These are phyloP conservation scores for Ormyrus nitidulus DNA, from an alignment of 2,888 invertebrate species.

Conservation along the genomic window DNA sequence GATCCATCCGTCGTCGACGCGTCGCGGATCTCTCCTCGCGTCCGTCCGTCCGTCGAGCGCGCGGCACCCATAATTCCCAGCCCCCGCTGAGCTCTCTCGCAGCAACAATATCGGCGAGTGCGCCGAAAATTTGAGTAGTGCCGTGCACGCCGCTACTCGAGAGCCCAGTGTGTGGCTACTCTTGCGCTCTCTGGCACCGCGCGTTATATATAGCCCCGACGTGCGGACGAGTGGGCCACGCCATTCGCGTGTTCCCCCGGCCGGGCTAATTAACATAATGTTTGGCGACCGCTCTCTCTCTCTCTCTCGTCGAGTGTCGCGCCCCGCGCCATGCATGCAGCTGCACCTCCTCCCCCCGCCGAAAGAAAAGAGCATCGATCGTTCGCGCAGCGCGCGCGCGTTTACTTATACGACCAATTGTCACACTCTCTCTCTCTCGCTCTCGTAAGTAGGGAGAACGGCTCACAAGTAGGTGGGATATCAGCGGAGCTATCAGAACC, in stretches of 20 bases:
- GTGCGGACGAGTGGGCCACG: constrained; percentile 65
- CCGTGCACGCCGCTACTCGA: background rate
- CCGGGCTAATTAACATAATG: constrained; percentile 64
- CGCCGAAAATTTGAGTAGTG: background rate
- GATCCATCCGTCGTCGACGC: too few species aligned
- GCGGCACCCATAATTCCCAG: too few species aligned
- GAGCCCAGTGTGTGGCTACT: constrained; percentile 10
- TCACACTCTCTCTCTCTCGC: background rate
- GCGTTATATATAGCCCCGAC: constrained; percentile 58
- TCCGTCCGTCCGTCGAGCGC: too few species aligned
- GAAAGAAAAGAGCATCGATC: background rate
- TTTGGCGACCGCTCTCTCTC: constrained; percentile 15
- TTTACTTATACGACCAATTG: too few species aligned
- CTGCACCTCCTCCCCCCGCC: background rate
- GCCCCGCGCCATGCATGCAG: background rate
- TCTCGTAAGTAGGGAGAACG: constrained; percentile 1
- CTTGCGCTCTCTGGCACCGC: constrained; percentile 3
- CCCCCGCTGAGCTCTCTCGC: too few species aligned
- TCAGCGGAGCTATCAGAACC: constrained; percentile 65
- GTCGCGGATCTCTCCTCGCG: too few species aligned
- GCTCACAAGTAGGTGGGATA: constrained; percentile 57
- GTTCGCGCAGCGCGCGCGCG: background rate
- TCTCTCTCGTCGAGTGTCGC: background rate
- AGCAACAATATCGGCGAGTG: constrained; percentile 10
- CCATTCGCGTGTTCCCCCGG: constrained; percentile 64